Percentiles rank a stretch among this genome's conserved stretches.
phyloP scores from a whole-genome alignment of 2,888 invertebrate species.

The Napeogenes sylphis region DNA sequence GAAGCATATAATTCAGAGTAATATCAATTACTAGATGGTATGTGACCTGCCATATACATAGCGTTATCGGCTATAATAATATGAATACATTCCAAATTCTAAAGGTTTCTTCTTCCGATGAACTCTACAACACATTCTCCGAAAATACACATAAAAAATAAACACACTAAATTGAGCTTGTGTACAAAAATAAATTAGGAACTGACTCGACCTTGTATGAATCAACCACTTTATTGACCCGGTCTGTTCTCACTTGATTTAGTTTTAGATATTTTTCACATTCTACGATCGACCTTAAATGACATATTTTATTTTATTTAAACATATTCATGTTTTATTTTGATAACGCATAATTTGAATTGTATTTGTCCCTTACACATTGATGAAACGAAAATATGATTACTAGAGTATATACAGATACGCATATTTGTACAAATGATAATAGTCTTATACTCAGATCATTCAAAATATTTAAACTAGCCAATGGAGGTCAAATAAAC shows the following conservation, averaged over 20 bases:
- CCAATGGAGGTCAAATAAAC: too few species aligned
- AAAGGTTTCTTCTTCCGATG: too few species aligned
- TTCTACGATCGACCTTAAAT: constrained; percentile 6
- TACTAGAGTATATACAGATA: too few species aligned
- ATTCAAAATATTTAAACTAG: too few species aligned
- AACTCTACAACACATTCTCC: background rate
- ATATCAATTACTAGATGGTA: background rate
- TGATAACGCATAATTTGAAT: background rate
- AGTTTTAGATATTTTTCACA: constrained; percentile 21
- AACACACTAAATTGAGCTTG: constrained; percentile 14
- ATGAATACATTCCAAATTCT: too few species aligned
- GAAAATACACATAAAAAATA: constrained; percentile 1
- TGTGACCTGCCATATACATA: too few species aligned
- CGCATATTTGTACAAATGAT: too few species aligned
- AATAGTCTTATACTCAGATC: too few species aligned
- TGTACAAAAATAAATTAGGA: constrained; percentile 16
- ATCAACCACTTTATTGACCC: constrained; percentile 28
- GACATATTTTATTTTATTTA: background rate
- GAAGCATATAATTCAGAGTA: constrained; percentile 5
- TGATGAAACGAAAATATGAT: too few species aligned
- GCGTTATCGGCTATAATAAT: too few species aligned
- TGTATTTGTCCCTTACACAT: too few species aligned
- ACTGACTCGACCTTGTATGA: constrained; percentile 27
- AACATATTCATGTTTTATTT: background rate
- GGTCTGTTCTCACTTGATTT: constrained; percentile 22